Base-by-base conservation (phyloP, 2,113 vertebrate species). In the Ivindomyrus marchei region DNA sequence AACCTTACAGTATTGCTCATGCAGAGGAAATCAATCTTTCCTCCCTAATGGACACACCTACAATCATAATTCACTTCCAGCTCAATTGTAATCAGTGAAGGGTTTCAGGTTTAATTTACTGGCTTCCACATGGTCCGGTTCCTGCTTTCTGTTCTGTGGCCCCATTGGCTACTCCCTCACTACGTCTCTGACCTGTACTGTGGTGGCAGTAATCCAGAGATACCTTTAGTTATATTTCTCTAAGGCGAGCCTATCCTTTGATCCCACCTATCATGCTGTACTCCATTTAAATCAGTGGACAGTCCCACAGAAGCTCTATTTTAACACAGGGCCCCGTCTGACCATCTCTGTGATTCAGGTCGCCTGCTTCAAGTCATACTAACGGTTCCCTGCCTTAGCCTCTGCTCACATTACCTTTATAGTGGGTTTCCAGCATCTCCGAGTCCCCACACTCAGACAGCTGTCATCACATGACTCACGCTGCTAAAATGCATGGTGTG, bases 1-100 rank as follows among this genome's bases (percentile, higher is more conserved):
- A 87, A 56, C 49, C 45, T 87, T 53, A 87, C n/a, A 53, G 85
- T 87, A 56, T 1, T 87, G 85, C 85, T 53, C 50, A 36, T 53
- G 7, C 49, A 36, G 50, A 39, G 85, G 49, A 53, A 87, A 87
- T 53, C 47, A 53, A 53, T 87, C 85, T 50, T 87, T 36, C 27
- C 85, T 87, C 50, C 85, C 27, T 87, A 87, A 87, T 53, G 85
- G 85, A 87, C 85, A 87, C 50, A 53, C 85, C 85, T 87, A 52
- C 47, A 87, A 53, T 87, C 83, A 87, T 53, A 87, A 36, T 53
- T 87, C 85, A 87, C 85, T 53, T 87, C 49, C 85, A 87, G 85
- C 27, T 53, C 85, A 31, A 53, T 53, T 31, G 27, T 52, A 87
- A 87, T 87, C 47, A 87, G 85, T 53, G 50, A 87, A 52, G 49